Base-by-base conservation (phyloP, 2,888 invertebrate genomes). In the Lobophora halterata region DNA sequence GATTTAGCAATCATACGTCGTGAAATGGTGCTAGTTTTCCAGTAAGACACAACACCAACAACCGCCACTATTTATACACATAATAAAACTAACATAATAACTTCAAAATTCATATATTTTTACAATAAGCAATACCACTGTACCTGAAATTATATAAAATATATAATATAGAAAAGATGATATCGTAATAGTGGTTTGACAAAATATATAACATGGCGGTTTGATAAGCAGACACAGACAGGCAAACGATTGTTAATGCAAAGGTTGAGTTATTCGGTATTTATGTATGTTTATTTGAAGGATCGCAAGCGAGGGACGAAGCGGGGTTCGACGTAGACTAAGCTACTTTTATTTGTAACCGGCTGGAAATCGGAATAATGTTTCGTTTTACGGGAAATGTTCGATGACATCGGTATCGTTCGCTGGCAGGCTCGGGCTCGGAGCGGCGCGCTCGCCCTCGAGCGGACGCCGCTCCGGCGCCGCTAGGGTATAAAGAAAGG, bases 51-150 rank as follows among this genome's bases (percentile, higher is more conserved):
- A 44, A 48, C 46, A 61, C 55, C 63, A 55, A 63, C 54, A 63
- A 71, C 71, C 71, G 71, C 73, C 74, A 69, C 65, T 65, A 63
- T 63, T 61, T 61, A 30, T 62, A 69, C 62, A 53, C 46, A 37
- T 42, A 24, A 43, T 44, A 40, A 39, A 44, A 48, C 52, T 49
- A 38, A n/a, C n/a, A n/a, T n/a, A n/a, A 50, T 59, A 57, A 66
- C 59, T 61, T 64, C 57, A 55, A 72, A 68, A 70, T 67, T 70
- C 65, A 70, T 71, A 74, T 68, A 69, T 73, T 76, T 68, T 75
- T 79, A 80, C 79, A 79, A 67, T 82, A 83, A 85, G 83, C 82
- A 85, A 83, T 85, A 85, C 80, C 79, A 76, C 77, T 78, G 85
- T 85, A 85, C 83, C 85, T 83, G 85, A 82, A 73, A 70, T 71